Evolutionary conservation across 2,888 invertebrate species (phyloP), one percentile per base, ranked within the genome.

Genomic region (Schizaphis graminum): DNA sequence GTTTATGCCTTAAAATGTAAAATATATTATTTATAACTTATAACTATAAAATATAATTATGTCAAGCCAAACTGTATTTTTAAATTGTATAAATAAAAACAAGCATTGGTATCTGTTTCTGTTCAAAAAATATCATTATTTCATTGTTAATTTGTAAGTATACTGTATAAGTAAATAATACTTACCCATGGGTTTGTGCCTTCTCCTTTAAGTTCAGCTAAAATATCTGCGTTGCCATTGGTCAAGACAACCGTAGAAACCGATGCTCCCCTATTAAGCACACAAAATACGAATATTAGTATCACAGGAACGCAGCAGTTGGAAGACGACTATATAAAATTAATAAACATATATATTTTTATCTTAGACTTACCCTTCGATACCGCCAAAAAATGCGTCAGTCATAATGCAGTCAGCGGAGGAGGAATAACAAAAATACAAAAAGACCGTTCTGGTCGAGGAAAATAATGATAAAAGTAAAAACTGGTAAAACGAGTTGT

Each of bases 141-240:
- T 77, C 77, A 21, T n/a, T 35, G 35, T 35, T 35, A 7, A 16
- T 28, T 28, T 86, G 44, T 41, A 44, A 28, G 77, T 35, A n/a
- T n/a, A n/a, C n/a, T n/a, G n/a, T n/a, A 86, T 28, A n/a, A 5
- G 0, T 47, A 86, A 47, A 47, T n/a, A 47, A 7, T n/a, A 94
- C 95, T 96, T 95, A 97, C 97, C 97, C 98, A 98, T 95, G 98
- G 98, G 96, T 98, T 98, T 88, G 98, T 98, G 67, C 97, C 97
- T 10, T 97, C 97, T 0, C 98, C 98, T 94, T 97, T 96, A 87
- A 97, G 96, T 95, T 96, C 96, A 3, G 97, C 97, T 84, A 98
- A 95, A 91, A 97, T 97, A 89, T 97, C 96, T 16, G 98, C 99
- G 56, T 96, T 96, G 57, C 97, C 97, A 95, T 98, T 97, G 95